Conservation (phyloP, 2,888 invertebrate species). For the Drosophila mulleri region DNA sequence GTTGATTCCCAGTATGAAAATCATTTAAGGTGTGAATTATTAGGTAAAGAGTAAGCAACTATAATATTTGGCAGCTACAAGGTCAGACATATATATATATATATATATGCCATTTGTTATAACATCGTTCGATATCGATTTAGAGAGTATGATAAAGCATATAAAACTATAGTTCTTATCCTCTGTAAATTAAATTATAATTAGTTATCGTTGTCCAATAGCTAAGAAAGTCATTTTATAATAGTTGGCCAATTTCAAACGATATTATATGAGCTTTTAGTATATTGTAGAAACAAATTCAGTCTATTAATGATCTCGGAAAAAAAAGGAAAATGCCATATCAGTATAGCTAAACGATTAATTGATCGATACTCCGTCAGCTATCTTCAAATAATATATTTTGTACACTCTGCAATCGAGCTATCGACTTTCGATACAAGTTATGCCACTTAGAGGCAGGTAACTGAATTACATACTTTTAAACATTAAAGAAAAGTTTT, state of each 20-base stretch:
- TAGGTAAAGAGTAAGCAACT: neutral
- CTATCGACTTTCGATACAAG: neutral
- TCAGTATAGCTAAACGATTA: no score
- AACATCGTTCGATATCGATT: neutral
- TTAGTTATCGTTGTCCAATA: neutral
- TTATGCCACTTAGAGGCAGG: neutral
- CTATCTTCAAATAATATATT: no score
- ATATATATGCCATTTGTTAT: no score
- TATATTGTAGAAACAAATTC: neutral
- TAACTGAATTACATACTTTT: neutral
- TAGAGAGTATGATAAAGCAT: no score
- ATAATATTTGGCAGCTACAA: neutral
- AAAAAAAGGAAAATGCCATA: no score
- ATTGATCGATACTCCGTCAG: no score
- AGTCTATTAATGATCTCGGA: no score
- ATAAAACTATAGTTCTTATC: neutral
- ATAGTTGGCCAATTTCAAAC: neutral
- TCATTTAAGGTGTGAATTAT: constrained; percentile 15
- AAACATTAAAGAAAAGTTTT: neutral
- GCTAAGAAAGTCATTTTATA: neutral
- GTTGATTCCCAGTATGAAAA: neutral
- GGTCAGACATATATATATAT: neutral
- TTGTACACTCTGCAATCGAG: no score
- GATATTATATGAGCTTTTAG: neutral
- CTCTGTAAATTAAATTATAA: neutral